Conservation (phyloP, 2,888 invertebrate species). For the Parnassius apollo region DNA sequence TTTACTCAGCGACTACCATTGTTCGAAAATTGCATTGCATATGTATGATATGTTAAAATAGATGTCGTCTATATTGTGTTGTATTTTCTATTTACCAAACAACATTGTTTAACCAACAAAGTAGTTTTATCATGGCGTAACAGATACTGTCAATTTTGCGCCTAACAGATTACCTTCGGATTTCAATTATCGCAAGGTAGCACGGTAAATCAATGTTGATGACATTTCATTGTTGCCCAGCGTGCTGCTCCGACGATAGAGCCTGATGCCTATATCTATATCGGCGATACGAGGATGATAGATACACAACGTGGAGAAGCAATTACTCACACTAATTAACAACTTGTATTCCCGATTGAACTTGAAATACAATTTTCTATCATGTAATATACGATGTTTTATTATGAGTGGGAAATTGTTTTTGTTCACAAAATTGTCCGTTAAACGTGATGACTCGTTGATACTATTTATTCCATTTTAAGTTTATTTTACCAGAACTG, state of each 20-base stretch:
- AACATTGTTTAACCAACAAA: neutral
- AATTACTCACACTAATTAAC: constrained; percentile 26
- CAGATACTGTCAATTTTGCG: constrained; percentile 9
- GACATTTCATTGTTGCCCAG: constrained; percentile 22
- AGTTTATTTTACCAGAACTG: too few species aligned
- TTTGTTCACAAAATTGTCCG: neutral
- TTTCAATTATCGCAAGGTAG: constrained; percentile 19
- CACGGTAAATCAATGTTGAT: constrained; percentile 15
- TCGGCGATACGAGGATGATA: constrained; percentile 15
- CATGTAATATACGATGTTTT: constrained; percentile 2
- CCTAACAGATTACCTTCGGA: constrained; percentile 15
- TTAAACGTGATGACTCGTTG: neutral
- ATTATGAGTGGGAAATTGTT: neutral
- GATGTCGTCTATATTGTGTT: too few species aligned
- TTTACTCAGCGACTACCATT: too few species aligned
- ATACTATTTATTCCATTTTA: neutral
- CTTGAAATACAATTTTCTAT: constrained; percentile 16
- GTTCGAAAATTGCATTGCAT: too few species aligned
- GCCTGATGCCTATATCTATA: constrained; percentile 5
- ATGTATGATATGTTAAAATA: too few species aligned
- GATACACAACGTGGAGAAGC: constrained; percentile 22
- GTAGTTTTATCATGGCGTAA: constrained; percentile 1
- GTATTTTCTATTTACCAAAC: neutral
- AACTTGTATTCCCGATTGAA: constrained; percentile 19
- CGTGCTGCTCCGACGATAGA: constrained; percentile 4